A percentile compares a stretch with the other conserved stretches of the same genome.
Conservation (phyloP, 2,113 vertebrate genomes). For the Riparia riparia region DNA sequence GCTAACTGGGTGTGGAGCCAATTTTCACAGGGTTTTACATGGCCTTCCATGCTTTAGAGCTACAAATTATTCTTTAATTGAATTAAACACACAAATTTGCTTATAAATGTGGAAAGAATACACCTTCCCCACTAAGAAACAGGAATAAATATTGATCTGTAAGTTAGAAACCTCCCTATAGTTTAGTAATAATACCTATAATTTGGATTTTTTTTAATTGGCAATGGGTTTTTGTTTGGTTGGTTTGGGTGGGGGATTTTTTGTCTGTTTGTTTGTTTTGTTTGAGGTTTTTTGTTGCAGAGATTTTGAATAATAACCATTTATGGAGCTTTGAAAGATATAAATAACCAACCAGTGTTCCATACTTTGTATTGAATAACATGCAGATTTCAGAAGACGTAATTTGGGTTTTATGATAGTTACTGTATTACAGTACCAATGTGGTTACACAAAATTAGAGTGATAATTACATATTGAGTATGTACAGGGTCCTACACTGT, state of each 20-base stretch:
- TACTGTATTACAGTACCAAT: neutral
- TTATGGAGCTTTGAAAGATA: neutral
- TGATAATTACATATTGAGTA: fast-evolving
- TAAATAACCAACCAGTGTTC: neutral
- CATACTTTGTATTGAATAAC: neutral
- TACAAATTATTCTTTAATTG: neutral
- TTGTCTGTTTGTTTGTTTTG: neutral
- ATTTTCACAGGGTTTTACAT: neutral
- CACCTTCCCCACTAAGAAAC: neutral
- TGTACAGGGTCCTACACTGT: neutral
- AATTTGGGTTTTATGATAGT: neutral
- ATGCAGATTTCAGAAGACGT: neutral
- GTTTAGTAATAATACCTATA: neutral
- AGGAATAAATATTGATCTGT: neutral
- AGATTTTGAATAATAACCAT: neutral
- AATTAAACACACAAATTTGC: conserved; percentile 27
- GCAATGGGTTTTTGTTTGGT: fast-evolving
- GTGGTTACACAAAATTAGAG: neutral
- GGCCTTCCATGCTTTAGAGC: neutral
- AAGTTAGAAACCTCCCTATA: neutral
- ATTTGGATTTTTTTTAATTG: neutral
- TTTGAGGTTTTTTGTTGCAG: neutral
- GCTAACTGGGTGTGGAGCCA: neutral
- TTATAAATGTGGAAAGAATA: neutral
- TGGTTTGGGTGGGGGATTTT: neutral